These are phyloP conservation scores for Pristionchus fissidentatus DNA, from an alignment of 2,888 invertebrate species.

Conservation along the genomic window DNA sequence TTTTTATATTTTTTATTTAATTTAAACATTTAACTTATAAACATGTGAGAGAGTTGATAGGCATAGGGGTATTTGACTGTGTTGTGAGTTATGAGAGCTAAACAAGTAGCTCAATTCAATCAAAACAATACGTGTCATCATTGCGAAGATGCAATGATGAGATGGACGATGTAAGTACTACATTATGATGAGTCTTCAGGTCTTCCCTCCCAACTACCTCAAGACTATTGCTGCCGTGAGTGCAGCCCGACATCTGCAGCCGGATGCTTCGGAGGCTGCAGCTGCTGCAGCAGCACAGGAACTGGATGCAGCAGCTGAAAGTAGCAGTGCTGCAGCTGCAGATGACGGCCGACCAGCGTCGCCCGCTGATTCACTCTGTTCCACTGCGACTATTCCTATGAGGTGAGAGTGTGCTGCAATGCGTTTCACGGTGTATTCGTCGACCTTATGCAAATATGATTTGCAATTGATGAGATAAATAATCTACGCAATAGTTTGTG, in stretches of 20 bases:
- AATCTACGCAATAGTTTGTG: no score
- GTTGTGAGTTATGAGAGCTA: not conserved
- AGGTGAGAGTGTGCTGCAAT: no score
- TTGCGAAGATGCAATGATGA: no score
- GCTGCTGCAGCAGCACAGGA: not conserved
- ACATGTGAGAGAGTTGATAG: not conserved
- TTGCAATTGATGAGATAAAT: no score
- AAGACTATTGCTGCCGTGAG: not conserved
- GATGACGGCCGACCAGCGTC: slow-evolving; percentile 16
- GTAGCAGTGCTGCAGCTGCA: not conserved
- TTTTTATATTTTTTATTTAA: not conserved
- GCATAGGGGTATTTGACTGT: no score
- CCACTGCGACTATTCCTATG: slow-evolving; percentile 39
- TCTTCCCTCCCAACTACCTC: slow-evolving; percentile 45
- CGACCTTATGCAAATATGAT: no score
- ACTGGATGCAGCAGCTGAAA: not conserved
- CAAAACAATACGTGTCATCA: no score
- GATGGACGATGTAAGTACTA: not conserved
- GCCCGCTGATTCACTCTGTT: slow-evolving; percentile 13
- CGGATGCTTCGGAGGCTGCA: no score
- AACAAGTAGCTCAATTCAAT: no score
- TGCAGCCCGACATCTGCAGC: not conserved
- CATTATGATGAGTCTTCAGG: not conserved
- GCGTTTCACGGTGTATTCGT: no score
- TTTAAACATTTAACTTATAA: no score